Evolutionary conservation across 2,888 invertebrate species (phyloP), one percentile per base, ranked within the genome.

Genomic region (Odiellus spinosus): DNA sequence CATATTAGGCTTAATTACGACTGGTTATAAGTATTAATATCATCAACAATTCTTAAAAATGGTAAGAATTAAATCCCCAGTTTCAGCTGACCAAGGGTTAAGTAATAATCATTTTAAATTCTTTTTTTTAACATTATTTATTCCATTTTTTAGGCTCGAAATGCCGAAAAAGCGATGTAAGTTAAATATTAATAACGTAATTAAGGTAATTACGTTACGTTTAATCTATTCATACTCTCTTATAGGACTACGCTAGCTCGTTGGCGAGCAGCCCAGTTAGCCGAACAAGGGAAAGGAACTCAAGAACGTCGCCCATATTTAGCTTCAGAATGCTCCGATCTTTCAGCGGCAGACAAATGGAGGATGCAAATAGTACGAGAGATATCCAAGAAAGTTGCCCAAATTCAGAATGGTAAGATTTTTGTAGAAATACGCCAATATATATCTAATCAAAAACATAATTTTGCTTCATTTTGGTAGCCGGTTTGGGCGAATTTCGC

Each of bases 401-500:
- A 95, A 67, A 99, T 99, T 64, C 98, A 99, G 66, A 96, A 96
- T 69, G 90, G 82, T 81, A 64, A 55, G 49, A 43, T n/a, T n/a
- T n/a, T n/a, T n/a, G n/a, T n/a, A n/a, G n/a, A n/a, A n/a, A n/a
- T n/a, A n/a, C n/a, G n/a, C n/a, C n/a, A n/a, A n/a, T n/a, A n/a
- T n/a, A n/a, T n/a, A n/a, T n/a, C n/a, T n/a, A n/a, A n/a, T n/a
- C n/a, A n/a, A n/a, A n/a, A n/a, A n/a, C n/a, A n/a, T n/a, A n/a
- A 35, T 35, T 35, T 12, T 35, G 17, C 26, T 48, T 42, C 42
- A 42, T 44, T 50, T 49, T 49, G 64, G 8, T 58, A 81, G 85
- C 98, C 55, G 98, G 98, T 48, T 73, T 98, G n/a, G 98, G 98
- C 3, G 98, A 99, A 68, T 99, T 95, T 65, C 78, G 95, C 19